A percentile compares a stretch with the other conserved stretches of the same genome.
phyloP scores from a whole-genome alignment of 2,113 vertebrate genomes.

The Choloepus hoffmanni region DNA sequence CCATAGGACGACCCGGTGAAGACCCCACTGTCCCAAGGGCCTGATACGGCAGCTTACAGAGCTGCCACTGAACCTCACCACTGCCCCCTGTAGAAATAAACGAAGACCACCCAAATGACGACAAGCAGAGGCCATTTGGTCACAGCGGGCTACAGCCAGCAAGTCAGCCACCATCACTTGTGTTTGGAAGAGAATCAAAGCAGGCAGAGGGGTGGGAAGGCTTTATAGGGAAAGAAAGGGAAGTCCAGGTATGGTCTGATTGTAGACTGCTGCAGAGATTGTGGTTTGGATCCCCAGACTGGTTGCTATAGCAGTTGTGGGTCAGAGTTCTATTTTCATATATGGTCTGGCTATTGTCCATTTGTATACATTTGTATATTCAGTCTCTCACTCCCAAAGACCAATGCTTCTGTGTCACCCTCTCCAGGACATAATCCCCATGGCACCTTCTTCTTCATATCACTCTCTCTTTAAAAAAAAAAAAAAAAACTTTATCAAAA shows the following conservation, averaged over 20 bases:
- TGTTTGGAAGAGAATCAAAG: not conserved
- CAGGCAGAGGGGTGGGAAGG: not conserved
- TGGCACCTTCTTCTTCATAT: not conserved
- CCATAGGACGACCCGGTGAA: not conserved
- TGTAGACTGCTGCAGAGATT: not conserved
- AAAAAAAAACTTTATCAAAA: too few species aligned
- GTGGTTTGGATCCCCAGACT: not conserved
- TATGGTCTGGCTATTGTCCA: not conserved
- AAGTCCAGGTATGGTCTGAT: not conserved
- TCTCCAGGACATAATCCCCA: not conserved
- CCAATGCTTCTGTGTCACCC: not conserved
- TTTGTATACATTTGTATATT: not conserved
- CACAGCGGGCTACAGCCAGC: not conserved
- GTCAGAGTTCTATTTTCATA: not conserved
- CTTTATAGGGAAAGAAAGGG: not conserved
- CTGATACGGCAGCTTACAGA: not conserved
- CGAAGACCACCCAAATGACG: not conserved
- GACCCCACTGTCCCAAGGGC: not conserved
- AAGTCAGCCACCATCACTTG: too few species aligned
- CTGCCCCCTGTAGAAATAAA: too few species aligned
- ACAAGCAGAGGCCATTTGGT: not conserved
- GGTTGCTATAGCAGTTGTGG: not conserved
- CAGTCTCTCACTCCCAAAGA: not conserved
- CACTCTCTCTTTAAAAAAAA: not conserved
- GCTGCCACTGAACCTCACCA: not conserved